Conservation (phyloP, 2,797 vertebrate species). For the Nothura maculosa region DNA sequence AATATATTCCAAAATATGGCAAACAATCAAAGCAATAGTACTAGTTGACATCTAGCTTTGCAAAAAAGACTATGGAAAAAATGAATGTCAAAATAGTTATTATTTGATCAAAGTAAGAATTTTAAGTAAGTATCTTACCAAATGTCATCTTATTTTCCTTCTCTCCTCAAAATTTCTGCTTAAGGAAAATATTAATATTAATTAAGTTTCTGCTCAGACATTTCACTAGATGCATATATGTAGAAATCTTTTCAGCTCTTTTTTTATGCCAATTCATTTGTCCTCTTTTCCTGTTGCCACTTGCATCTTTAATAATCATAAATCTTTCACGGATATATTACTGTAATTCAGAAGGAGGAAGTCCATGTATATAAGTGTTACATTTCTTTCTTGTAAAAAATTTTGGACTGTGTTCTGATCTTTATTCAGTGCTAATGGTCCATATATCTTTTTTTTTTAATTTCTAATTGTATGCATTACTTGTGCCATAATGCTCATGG, state of each 20-base stretch:
- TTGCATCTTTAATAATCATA: not conserved
- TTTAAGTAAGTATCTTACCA: not conserved
- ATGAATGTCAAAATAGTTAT: not conserved
- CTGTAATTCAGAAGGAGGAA: not conserved
- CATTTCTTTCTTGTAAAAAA: not conserved
- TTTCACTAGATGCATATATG: not conserved
- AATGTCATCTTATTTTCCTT: not conserved
- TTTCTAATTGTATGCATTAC: not conserved
- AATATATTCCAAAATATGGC: not conserved
- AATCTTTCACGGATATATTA: not conserved
- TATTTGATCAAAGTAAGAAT: not conserved
- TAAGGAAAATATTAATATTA: slow-evolving; percentile 27
- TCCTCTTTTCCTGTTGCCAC: not conserved
- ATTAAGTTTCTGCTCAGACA: not conserved
- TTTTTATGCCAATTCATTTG: slow-evolving; percentile 1
- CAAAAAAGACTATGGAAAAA: slow-evolving; percentile 4
- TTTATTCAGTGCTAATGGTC: not conserved
- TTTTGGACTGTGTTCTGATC: not conserved
- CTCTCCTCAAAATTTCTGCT: not conserved
- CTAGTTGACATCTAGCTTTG: not conserved
- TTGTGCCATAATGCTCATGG: not conserved
- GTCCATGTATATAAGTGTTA: not conserved
- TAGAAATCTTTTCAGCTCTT: not conserved
- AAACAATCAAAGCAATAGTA: not conserved
- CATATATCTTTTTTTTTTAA: not conserved